These are phyloP conservation scores for Rhadinocentrus ornatus DNA, from an alignment of 2,797 vertebrate genomes.

Conservation along the genomic window DNA sequence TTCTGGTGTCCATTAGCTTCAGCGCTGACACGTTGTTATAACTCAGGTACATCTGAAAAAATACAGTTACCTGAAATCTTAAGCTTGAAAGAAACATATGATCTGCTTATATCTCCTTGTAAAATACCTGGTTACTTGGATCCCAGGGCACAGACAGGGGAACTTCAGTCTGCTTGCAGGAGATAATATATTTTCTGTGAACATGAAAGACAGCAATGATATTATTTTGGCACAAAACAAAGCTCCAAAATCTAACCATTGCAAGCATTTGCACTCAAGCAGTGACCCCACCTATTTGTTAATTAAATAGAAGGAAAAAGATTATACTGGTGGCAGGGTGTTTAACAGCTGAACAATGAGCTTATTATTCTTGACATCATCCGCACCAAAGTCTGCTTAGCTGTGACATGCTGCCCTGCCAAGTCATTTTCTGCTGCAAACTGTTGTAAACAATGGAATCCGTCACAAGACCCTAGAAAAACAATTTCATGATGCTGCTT, in stretches of 20 bases:
- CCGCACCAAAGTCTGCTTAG: constrained; percentile 58
- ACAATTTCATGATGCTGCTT: constrained; percentile 1
- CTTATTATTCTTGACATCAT: constrained; percentile 53
- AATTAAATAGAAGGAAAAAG: constrained; percentile 33
- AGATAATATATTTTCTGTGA: constrained; percentile 93
- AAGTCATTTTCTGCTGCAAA: constrained; percentile 55
- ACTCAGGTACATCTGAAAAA: constrained; percentile 92
- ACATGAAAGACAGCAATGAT: constrained; percentile 30
- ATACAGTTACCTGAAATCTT: constrained; percentile 21
- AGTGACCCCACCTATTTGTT: constrained; percentile 18
- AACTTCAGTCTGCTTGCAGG: constrained; percentile 90
- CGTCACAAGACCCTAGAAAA: constrained; percentile 5
- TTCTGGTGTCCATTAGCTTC: constrained; percentile 90
- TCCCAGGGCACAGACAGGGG: constrained; percentile 97
- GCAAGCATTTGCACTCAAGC: constrained; percentile 6
- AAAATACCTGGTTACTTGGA: constrained; percentile 93
- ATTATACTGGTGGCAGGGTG: constrained; percentile 32
- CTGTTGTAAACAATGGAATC: constrained; percentile 38
- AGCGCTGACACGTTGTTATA: constrained; percentile 96
- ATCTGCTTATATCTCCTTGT: background rate
- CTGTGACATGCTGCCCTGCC: constrained; percentile 47
- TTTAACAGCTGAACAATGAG: constrained; percentile 64
- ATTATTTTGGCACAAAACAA: constrained; percentile 18
- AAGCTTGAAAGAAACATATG: constrained; percentile 21
- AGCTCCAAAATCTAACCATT: background rate